Conservation (phyloP, 2,113 vertebrate genomes). For the Sapajus apella region DNA sequence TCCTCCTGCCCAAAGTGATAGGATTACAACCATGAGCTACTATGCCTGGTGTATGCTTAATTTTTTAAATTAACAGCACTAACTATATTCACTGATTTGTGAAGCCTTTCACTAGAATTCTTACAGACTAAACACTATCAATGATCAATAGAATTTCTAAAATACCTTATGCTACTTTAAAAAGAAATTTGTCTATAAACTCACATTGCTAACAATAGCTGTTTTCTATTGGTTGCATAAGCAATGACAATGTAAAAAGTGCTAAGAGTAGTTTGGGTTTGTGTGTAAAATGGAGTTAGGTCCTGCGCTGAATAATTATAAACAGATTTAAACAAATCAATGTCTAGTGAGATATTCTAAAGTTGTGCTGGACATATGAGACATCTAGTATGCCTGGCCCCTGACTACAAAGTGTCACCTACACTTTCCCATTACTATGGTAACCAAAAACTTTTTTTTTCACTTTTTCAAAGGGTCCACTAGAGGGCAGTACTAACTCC, state of each 20-base stretch:
- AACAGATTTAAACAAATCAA: neutral
- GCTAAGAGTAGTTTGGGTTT: neutral
- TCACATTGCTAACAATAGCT: neutral
- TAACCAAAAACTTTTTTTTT: neutral
- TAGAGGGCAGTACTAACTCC: slow-evolving; percentile 50
- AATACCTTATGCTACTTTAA: neutral
- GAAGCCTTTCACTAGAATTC: neutral
- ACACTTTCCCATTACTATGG: neutral
- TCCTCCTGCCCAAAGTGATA: no score
- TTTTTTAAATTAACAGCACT: neutral
- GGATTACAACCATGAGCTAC: no score
- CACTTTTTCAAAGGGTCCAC: neutral
- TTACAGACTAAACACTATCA: neutral
- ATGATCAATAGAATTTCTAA: neutral
- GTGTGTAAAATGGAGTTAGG: neutral
- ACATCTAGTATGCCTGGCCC: neutral
- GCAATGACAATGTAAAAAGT: neutral
- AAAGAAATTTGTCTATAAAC: neutral
- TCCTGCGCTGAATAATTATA: neutral
- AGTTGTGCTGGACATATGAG: neutral
- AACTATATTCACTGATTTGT: neutral
- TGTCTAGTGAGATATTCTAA: neutral
- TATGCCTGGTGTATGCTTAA: neutral
- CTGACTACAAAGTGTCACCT: neutral
- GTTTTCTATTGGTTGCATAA: neutral